phyloP scores from a whole-genome alignment of 2,888 invertebrate genomes.

The Leptopterna dolabrata region DNA sequence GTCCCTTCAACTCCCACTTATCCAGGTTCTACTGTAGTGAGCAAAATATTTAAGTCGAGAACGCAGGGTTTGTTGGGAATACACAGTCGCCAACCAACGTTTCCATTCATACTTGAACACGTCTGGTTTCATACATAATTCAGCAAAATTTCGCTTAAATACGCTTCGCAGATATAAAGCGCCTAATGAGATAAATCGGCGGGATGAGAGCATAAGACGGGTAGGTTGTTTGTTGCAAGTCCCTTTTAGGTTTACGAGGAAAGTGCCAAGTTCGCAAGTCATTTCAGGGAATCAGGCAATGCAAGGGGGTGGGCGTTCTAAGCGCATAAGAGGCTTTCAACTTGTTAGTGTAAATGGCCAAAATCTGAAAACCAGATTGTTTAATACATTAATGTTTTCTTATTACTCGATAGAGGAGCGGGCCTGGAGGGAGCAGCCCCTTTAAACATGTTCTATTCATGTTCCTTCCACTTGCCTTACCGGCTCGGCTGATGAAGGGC shows the following conservation, averaged over 20 bases:
- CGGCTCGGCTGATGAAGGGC: not conserved
- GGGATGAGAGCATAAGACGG: not conserved
- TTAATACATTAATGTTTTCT: constrained; percentile 11
- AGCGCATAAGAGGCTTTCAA: constrained; percentile 3
- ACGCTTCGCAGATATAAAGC: too few species aligned
- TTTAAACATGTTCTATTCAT: constrained; percentile 7
- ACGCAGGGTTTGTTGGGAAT: too few species aligned
- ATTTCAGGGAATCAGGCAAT: not conserved
- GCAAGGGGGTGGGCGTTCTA: not conserved
- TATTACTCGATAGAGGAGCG: not conserved
- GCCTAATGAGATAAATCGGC: too few species aligned
- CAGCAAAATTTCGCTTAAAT: too few species aligned
- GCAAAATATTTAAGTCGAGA: too few species aligned
- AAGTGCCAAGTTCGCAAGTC: not conserved
- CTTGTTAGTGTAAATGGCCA: not conserved
- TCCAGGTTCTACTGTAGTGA: too few species aligned
- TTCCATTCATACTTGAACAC: too few species aligned
- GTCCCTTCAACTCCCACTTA: too few species aligned
- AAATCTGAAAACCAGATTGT: constrained; percentile 7
- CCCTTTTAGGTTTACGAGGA: not conserved
- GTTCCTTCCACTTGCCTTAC: not conserved
- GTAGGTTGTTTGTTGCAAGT: not conserved
- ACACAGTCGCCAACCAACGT: too few species aligned
- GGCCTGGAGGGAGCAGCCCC: not conserved
- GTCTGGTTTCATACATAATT: too few species aligned